Evolutionary conservation across 2,113 vertebrate genomes (phyloP).

Genomic region (Geococcyx californianus): DNA sequence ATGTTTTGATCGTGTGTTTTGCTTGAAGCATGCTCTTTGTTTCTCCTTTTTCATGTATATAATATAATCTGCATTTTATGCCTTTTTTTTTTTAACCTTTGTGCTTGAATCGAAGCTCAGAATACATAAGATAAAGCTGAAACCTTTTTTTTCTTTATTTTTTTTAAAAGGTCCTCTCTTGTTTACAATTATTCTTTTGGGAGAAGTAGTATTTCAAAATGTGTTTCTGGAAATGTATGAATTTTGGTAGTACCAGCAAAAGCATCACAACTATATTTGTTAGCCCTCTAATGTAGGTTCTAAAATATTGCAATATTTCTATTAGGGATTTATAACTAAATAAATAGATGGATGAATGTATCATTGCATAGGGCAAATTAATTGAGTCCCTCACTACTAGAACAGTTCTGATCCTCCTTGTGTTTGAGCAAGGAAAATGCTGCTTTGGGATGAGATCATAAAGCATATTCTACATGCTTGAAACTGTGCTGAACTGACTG

Average conservation of each 20-base stretch:
- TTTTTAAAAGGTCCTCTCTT: neutral
- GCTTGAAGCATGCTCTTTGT: neutral
- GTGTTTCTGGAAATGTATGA: neutral
- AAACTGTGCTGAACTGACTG: neutral
- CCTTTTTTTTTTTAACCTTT: neutral
- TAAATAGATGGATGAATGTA: neutral
- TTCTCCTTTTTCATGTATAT: neutral
- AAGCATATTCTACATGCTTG: neutral
- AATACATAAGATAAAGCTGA: neutral
- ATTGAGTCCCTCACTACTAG: neutral
- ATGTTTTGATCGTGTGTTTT: neutral
- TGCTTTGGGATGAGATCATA: neutral
- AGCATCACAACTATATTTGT: neutral
- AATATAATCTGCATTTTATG: neutral
- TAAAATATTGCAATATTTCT: neutral
- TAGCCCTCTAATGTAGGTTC: neutral
- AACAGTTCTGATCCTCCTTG: neutral
- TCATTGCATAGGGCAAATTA: neutral
- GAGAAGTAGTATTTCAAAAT: neutral
- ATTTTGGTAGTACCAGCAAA: neutral
- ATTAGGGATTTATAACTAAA: neutral
- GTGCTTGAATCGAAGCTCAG: neutral
- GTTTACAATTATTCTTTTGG: neutral
- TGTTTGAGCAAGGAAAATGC: neutral
- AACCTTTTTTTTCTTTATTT: neutral